phyloP scores from a whole-genome alignment of 2,113 vertebrate species.

The Pelusios castaneus region DNA sequence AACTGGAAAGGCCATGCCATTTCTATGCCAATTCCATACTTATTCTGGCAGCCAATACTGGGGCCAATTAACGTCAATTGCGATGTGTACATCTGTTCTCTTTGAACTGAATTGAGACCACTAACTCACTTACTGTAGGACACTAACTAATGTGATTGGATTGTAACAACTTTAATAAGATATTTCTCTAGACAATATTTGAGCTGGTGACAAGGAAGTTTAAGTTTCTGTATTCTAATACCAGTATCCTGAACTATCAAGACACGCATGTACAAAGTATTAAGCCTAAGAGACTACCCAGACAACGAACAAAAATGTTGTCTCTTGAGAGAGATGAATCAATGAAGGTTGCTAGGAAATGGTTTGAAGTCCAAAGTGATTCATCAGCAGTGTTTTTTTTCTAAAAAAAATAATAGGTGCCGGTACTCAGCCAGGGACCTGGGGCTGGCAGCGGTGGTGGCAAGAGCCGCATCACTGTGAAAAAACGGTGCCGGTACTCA shows the following conservation, averaged over 20 bases:
- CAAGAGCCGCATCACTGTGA: too few species aligned
- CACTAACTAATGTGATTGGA: not conserved
- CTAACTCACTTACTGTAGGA: not conserved
- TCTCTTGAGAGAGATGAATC: not conserved
- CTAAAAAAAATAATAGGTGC: too few species aligned
- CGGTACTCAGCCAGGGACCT: too few species aligned
- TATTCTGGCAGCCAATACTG: not conserved
- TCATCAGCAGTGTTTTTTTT: too few species aligned
- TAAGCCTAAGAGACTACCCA: not conserved
- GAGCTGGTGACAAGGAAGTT: not conserved
- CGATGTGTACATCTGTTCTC: not conserved
- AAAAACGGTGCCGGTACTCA: too few species aligned
- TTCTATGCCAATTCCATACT: accelerated
- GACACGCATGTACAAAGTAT: not conserved
- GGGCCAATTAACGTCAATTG: not conserved
- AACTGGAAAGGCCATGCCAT: not conserved
- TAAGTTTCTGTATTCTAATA: not conserved
- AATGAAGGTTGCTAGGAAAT: not conserved
- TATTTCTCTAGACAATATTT: not conserved
- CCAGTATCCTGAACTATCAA: not conserved
- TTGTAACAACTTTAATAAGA: not conserved
- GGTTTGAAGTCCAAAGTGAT: too few species aligned
- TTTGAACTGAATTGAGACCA: not conserved
- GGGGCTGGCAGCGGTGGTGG: too few species aligned
- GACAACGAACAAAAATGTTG: not conserved